These are phyloP conservation scores for Trididemnum nubilum DNA, from an alignment of 23 tunicate species.

Conservation along the genomic window DNA sequence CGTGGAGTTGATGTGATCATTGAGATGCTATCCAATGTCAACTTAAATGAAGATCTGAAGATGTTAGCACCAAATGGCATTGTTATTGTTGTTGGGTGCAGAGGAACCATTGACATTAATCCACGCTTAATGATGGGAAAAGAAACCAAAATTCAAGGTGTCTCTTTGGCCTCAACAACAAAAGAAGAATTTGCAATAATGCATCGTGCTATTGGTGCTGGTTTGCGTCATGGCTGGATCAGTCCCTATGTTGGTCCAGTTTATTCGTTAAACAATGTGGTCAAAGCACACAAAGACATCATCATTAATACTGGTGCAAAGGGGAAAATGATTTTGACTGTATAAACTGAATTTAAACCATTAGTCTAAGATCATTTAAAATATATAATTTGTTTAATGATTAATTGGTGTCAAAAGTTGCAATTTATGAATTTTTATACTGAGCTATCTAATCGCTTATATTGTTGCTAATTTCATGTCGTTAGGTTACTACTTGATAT, in stretches of 20 bases:
- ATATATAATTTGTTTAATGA: too few relatives aligned
- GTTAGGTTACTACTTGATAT: too few relatives aligned
- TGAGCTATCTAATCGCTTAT: too few relatives aligned
- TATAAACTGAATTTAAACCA: slow-evolving; percentile 40
- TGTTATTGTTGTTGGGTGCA: slow-evolving; percentile 70
- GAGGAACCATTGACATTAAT: slow-evolving; percentile 79
- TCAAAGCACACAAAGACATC: slow-evolving; percentile 74
- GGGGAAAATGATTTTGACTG: slow-evolving; percentile 77
- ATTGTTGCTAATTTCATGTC: too few relatives aligned
- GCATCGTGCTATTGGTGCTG: slow-evolving; percentile 47
- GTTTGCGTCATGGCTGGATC: slow-evolving; percentile 58
- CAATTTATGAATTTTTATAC: too few relatives aligned
- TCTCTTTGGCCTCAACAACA: slow-evolving; percentile 28
- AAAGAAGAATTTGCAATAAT: slow-evolving; percentile 56
- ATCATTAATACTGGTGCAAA: slow-evolving; percentile 63
- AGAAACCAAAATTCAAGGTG: slow-evolving; percentile 69
- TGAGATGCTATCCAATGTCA: slow-evolving; percentile 89
- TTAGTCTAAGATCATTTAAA: too few relatives aligned
- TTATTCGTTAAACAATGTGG: slow-evolving; percentile 56
- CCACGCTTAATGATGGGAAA: slow-evolving; percentile 78
- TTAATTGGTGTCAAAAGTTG: too few relatives aligned
- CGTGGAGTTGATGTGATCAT: slow-evolving; percentile 63
- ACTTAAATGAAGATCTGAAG: slow-evolving; percentile 67
- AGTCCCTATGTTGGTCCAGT: slow-evolving; percentile 58
- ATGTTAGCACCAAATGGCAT: slow-evolving; percentile 60